phyloP scores from a whole-genome alignment of 2,797 vertebrate genomes.

The Steatocranus sp. region DNA sequence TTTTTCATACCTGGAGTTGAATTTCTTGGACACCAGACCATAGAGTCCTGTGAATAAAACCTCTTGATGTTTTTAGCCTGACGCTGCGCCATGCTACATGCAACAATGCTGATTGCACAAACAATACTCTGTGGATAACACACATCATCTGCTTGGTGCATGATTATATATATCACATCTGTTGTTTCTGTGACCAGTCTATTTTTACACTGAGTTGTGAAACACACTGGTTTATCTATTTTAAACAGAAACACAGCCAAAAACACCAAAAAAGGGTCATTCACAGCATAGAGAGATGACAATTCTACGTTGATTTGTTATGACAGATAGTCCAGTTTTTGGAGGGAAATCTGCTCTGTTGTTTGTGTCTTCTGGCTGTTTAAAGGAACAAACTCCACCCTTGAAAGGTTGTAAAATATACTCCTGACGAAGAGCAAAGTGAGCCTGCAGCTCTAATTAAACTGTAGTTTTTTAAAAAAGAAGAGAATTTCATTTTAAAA shows the following conservation, averaged over 20 bases:
- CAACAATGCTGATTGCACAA: neutral
- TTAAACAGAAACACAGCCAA: neutral
- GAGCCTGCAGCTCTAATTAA: neutral
- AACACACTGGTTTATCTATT: neutral
- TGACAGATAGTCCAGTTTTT: neutral
- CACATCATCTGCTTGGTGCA: neutral
- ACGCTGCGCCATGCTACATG: neutral
- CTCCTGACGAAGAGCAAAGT: neutral
- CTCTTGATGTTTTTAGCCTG: slow-evolving; percentile 8
- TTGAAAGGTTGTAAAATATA: neutral
- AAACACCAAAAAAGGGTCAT: neutral
- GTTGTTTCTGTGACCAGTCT: neutral
- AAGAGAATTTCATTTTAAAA: neutral
- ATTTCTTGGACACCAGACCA: neutral
- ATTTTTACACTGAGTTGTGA: neutral
- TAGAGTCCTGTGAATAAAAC: slow-evolving; percentile 3
- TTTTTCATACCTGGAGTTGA: slow-evolving; percentile 4
- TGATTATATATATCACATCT: neutral
- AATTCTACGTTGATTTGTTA: neutral
- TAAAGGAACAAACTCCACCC: neutral
- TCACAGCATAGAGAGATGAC: neutral
- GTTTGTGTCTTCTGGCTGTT: neutral
- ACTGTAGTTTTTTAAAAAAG: neutral
- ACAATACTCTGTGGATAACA: neutral
- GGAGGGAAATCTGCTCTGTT: neutral